Conservation (phyloP, 2,888 invertebrate species). For the Stomorhina lunata region DNA sequence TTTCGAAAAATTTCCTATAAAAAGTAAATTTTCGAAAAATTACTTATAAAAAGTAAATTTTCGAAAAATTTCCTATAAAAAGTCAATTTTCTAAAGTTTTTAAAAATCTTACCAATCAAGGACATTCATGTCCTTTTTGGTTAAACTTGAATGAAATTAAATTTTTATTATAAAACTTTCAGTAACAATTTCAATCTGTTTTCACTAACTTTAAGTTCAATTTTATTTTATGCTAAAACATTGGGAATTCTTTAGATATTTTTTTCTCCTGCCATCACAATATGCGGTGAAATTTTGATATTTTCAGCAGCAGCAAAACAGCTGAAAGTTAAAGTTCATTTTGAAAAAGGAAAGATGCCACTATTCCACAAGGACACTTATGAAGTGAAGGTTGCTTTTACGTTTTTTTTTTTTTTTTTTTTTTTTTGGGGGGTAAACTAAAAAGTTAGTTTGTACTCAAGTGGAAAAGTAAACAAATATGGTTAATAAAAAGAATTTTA, state of each 20-base stretch:
- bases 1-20: no score
- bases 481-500: neutral
- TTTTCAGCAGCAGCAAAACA: neutral
- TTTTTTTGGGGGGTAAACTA: neutral
- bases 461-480: no score
- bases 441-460: no score
- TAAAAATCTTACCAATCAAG: no score
- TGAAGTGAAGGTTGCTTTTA: neutral
- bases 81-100: no score
- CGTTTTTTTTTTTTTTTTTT: no score
- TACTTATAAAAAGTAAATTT: no score
- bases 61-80: no score
- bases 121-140: no score
- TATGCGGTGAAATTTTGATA: neutral
- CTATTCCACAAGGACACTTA: neutral
- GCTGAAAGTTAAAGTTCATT: slow-evolving; percentile 28
- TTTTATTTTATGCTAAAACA: neutral
- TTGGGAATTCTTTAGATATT: neutral
- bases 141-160: no score
- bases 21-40: no score
- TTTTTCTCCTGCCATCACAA: neutral
- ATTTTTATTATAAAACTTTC: neutral
- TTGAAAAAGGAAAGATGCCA: neutral
- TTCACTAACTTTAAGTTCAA: slow-evolving; percentile 8
- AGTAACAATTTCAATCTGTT: neutral